Conservation (phyloP, 2,888 invertebrate genomes). For the Cheilosia scutellata region DNA sequence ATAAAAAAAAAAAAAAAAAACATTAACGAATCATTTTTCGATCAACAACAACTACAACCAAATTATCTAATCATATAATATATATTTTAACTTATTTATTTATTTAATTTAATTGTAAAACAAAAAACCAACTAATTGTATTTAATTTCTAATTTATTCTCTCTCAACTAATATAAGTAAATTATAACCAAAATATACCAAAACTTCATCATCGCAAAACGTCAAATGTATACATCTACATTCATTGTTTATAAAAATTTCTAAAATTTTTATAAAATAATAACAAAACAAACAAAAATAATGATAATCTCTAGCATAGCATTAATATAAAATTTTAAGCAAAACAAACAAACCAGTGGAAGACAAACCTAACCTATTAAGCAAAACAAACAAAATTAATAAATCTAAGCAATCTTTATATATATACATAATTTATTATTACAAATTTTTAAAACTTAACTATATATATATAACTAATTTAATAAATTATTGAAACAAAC, state of each 20-base stretch:
- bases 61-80: slow-evolving; percentile 79
- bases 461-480: slow-evolving; percentile 63
- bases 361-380: slow-evolving; percentile 79
- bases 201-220: slow-evolving; percentile 60
- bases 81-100: slow-evolving; percentile 78
- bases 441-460: slow-evolving; percentile 66
- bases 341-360: slow-evolving; percentile 83
- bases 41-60: slow-evolving; percentile 77
- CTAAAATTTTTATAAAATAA: slow-evolving; percentile 76
- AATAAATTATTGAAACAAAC: slow-evolving; percentile 68
- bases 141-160: slow-evolving; percentile 74
- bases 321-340: slow-evolving; percentile 80
- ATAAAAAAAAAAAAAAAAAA: slow-evolving; percentile 4
- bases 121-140: slow-evolving; percentile 54
- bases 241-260: slow-evolving; percentile 75
- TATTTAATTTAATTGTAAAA: slow-evolving; percentile 77
- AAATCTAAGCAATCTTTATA: slow-evolving; percentile 76
- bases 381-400: slow-evolving; percentile 68
- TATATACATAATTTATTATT: slow-evolving; percentile 72
- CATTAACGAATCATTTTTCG: slow-evolving; percentile 32
- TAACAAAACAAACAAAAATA: slow-evolving; percentile 68
- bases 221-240: slow-evolving; percentile 47
- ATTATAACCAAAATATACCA: slow-evolving; percentile 69
- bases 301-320: slow-evolving; percentile 78
- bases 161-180: slow-evolving; percentile 56